Evolutionary conservation across 2,797 vertebrate genomes (phyloP).

Genomic region (Rhodeus uyekii): DNA sequence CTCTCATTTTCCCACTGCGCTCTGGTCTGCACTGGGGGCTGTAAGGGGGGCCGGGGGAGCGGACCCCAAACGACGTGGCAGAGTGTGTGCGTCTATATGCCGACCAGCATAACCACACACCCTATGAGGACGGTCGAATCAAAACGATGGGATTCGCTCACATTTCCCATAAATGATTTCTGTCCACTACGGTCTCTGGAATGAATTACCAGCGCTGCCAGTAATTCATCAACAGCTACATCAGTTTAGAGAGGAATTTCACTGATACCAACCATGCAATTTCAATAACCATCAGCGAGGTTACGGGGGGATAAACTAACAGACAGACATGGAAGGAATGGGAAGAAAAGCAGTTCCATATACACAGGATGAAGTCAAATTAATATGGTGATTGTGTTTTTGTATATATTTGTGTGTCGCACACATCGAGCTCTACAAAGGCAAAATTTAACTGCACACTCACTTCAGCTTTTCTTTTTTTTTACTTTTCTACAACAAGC

Average conservation of each 20-base stretch:
- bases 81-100: constrained; percentile 33
- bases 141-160: constrained; percentile 48
- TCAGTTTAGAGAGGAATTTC: constrained; percentile 54
- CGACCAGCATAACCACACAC: constrained; percentile 38
- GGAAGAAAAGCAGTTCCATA: neutral
- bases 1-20: constrained; percentile 60
- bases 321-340: constrained; percentile 22
- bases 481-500: no score
- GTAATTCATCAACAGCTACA: constrained; percentile 54
- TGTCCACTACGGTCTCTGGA: constrained; percentile 56
- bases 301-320: constrained; percentile 35
- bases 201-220: constrained; percentile 53
- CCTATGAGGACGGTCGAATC: constrained; percentile 49
- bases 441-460: neutral
- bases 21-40: constrained; percentile 52
- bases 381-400: neutral
- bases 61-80: constrained; percentile 63
- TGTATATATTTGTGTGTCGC: constrained; percentile 30
- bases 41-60: constrained; percentile 46
- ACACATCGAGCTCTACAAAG: constrained; percentile 40
- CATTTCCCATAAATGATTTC: constrained; percentile 58
- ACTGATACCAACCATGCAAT: constrained; percentile 56
- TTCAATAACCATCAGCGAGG: constrained; percentile 53
- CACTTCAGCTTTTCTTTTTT: neutral
- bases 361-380: neutral